Percentiles rank a stretch among this genome's conserved stretches.
phyloP scores from a whole-genome alignment of 2,888 invertebrate species.

The Dioctria linearis region DNA sequence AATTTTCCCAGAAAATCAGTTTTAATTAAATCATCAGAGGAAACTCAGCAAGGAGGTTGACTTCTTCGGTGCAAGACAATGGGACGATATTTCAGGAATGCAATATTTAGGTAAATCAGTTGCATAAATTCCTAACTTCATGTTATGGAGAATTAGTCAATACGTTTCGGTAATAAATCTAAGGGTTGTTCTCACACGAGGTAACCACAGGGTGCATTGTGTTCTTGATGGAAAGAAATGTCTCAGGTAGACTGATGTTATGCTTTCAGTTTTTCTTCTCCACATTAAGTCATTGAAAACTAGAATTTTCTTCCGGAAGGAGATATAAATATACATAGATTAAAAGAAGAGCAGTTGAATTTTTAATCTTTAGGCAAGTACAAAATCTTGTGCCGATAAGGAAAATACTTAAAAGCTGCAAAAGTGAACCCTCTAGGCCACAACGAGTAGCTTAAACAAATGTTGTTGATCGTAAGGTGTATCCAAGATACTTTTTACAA shows the following conservation, averaged over 20 bases:
- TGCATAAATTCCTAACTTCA: slow-evolving; percentile 15
- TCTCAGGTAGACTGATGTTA: neutral
- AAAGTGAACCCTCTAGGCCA: no score
- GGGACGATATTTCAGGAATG: neutral
- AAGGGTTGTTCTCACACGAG: neutral
- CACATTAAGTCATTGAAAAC: slow-evolving; percentile 21
- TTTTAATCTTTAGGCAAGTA: no score
- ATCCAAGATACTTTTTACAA: no score
- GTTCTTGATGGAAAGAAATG: neutral
- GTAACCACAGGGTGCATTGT: neutral
- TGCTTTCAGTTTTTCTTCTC: neutral
- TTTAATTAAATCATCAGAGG: slow-evolving; percentile 23
- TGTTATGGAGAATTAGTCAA: slow-evolving; percentile 2
- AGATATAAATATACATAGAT: no score
- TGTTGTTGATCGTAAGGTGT: no score
- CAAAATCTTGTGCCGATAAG: no score
- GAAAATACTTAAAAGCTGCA: no score
- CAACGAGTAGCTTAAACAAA: no score
- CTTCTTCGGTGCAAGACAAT: neutral
- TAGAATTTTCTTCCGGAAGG: neutral
- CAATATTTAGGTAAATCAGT: slow-evolving; percentile 13
- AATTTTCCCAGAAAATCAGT: slow-evolving; percentile 21
- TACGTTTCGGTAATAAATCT: slow-evolving; percentile 44
- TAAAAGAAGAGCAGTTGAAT: no score
- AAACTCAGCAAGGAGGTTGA: neutral